Percentiles rank a stretch among this genome's conserved stretches.
phyloP scores from a whole-genome alignment of 2,888 invertebrate species.

The Megamerina dolium region DNA sequence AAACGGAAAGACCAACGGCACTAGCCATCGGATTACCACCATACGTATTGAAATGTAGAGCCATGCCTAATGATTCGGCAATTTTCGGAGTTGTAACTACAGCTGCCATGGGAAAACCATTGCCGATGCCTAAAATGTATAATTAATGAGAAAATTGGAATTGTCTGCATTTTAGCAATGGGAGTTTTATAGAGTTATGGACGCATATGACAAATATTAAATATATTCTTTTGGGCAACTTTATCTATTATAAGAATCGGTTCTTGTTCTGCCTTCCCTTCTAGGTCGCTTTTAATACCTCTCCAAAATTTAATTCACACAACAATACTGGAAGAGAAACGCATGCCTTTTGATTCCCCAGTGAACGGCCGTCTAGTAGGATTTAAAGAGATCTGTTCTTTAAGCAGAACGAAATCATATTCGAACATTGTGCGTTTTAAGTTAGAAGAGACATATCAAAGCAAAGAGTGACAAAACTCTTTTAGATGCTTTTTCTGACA shows the following conservation, averaged over 20 bases:
- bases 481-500: too few relatives aligned
- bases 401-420: too few relatives aligned
- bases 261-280: too few relatives aligned
- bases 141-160: not conserved
- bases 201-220: not conserved
- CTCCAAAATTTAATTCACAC: too few relatives aligned
- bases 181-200: not conserved
- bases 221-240: not conserved
- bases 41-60: conserved; percentile 89
- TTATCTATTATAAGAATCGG: not conserved
- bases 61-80: conserved; percentile 67
- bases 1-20: conserved; percentile 81
- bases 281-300: too few relatives aligned
- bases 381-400: too few relatives aligned
- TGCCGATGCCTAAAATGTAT: conserved; percentile 60
- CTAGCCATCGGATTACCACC: conserved; percentile 92
- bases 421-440: too few relatives aligned
- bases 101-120: conserved; percentile 93
- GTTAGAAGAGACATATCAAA: too few relatives aligned
- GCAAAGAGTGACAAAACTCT: too few relatives aligned
- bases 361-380: too few relatives aligned
- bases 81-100: conserved; percentile 89
- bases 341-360: too few relatives aligned
- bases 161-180: not conserved
- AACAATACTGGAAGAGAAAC: too few relatives aligned